These are phyloP conservation scores for Drosophila mulleri DNA, from an alignment of 2,888 invertebrate genomes.

Conservation along the genomic window DNA sequence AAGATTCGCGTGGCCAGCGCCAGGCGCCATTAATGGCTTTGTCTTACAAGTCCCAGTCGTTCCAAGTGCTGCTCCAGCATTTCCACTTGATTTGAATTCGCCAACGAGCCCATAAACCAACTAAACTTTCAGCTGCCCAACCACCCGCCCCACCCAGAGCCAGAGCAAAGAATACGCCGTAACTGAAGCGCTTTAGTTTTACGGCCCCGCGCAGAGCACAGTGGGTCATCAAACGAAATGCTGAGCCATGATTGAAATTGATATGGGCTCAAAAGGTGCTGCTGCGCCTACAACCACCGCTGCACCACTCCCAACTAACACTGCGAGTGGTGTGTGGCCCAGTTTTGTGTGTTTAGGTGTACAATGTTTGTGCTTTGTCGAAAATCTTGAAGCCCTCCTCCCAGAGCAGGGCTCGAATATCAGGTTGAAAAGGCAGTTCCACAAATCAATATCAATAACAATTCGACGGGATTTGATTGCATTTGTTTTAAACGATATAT, in stretches of 20 bases:
- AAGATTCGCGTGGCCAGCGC: conserved; percentile 44
- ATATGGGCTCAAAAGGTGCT: conserved; percentile 56
- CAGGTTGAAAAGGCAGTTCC: conserved; percentile 17
- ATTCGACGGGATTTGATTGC: background rate
- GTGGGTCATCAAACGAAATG: conserved; percentile 58
- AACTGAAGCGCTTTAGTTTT: conserved; percentile 66
- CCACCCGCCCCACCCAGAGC: too few relatives aligned
- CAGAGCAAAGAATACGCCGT: background rate
- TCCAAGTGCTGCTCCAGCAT: conserved; percentile 35
- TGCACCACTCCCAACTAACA: conserved; percentile 33
- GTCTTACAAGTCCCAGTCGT: conserved; percentile 72
- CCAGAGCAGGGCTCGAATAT: conserved; percentile 7
- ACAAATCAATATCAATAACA: background rate
- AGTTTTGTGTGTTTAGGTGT: conserved; percentile 62
- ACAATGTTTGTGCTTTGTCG: conserved; percentile 26
- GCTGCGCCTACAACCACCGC: conserved; percentile 15
- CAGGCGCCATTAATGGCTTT: conserved; percentile 73
- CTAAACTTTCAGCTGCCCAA: conserved; percentile 45
- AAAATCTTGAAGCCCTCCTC: background rate
- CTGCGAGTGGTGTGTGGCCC: conserved; percentile 32
- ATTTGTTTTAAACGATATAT: background rate
- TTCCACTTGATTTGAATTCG: conserved; percentile 71
- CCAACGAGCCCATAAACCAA: conserved; percentile 63
- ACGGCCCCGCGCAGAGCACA: conserved; percentile 51
- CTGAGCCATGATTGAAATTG: conserved; percentile 58